These are phyloP conservation scores for Oxyteleia sp. DNA, from an alignment of 2,888 invertebrate species.

Conservation along the genomic window DNA sequence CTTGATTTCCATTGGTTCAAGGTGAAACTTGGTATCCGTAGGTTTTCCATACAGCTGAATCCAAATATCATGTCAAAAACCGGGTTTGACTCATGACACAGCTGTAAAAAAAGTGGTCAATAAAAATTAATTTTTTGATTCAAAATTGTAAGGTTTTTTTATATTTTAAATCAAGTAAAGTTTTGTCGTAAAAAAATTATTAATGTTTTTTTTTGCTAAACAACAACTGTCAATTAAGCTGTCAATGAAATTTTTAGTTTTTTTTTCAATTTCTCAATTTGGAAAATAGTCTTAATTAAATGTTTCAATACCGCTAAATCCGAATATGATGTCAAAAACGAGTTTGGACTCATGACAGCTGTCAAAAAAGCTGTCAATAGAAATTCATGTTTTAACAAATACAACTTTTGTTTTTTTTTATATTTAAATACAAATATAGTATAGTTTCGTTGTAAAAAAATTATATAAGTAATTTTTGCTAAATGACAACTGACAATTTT, in stretches of 20 bases:
- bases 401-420: not conserved
- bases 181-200: conserved; percentile 18
- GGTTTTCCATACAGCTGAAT: conserved; percentile 10
- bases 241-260: conserved; percentile 18
- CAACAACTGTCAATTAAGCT: conserved; percentile 22
- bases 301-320: not conserved
- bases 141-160: conserved; percentile 4
- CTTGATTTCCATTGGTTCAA: conserved; percentile 14
- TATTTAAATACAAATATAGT: not conserved
- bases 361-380: not conserved
- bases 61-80: conserved; percentile 19
- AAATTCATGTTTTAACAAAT: not conserved
- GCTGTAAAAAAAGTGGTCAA: conserved; percentile 1
- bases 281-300: conserved; percentile 28
- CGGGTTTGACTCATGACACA: conserved; percentile 3
- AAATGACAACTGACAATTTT: conserved; percentile 1
- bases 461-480: not conserved
- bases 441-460: too few relatives aligned
- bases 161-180: conserved; percentile 23
- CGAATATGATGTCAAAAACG: not conserved
- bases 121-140: conserved; percentile 6
- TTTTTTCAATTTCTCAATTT: conserved; percentile 20
- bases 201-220: conserved; percentile 12
- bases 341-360: not conserved
- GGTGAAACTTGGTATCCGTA: conserved; percentile 13